Base-by-base conservation (phyloP, 2,797 vertebrate species). In the Catharus ustulatus region DNA sequence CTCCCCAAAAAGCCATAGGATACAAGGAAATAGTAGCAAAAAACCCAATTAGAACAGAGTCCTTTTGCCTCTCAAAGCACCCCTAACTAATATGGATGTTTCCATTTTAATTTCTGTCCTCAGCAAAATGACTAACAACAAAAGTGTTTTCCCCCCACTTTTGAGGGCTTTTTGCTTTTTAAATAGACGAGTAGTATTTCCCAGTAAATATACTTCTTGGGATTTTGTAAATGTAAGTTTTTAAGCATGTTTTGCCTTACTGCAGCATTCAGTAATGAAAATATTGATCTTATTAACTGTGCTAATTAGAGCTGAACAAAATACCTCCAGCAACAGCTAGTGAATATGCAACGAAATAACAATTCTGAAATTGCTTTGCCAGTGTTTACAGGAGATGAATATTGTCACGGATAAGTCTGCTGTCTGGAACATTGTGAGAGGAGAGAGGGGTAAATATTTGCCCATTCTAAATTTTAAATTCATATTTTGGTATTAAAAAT, bases 271-370 rank as follows among this genome's bases (percentile, higher is more conserved):
- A 64, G 72, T 94, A 94, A 95, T 95, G 94, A 96, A 96, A 96
- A 95, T 95, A 96, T 96, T 96, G 96, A 95, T 95, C 92, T 95
- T 96, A 97, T 92, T 96, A 96, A 94, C 93, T 89, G 88, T 94
- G 92, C 79, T 96, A 96, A 96, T 95, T 94, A 96, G 89, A 96
- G 93, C 93, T 92, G 94, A 97, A 94, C 92, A 86, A 94, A 97
- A 88, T 94, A 93, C 84, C 92, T 95, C 89, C 77, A 96, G 92
- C 93, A 95, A 89, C 45, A 92, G 89, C 87, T 89, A 91, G 84
- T 89, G 82, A 94, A 94, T 95, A 93, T 94, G 82, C 79, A 94
- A 52, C 20, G 45, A 64, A 89, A 94, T 93, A 93, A 93, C 59
- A 93, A 69, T 91, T 92, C 52, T 88, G 63, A 92, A 93, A 88